Evolutionary conservation across 2,888 invertebrate species (phyloP), one percentile per base, ranked within the genome.

Genomic region (Erpobdella octoculata): DNA sequence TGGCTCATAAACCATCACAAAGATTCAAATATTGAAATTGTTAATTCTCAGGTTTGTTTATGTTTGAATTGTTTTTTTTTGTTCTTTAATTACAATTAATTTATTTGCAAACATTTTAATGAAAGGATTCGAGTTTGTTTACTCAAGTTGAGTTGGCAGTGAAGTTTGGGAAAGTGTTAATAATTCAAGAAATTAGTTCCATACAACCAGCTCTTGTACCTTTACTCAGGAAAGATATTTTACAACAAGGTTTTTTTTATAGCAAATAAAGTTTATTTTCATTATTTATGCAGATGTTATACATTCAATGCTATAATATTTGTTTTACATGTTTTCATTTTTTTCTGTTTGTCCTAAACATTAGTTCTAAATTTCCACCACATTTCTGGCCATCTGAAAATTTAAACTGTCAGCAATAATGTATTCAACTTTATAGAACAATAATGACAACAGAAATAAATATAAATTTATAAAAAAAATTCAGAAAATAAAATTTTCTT

Each of bases 121-220:
- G 31, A 9, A 74, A 83, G 81, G 84, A 84, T 77, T 78, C 79
- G 37, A 84, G 84, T 77, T 84, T 85, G 76, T 79, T 78, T 67
- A 84, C 82, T 12, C 78, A 83, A 61, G 78, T 86, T 35, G 86
- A 86, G 75, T 77, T 86, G 72, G 85, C 85, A 12, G 84, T 85
- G 67, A 68, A 96, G 76, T 91, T 96, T 83, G 94, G 95, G 1
- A 93, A 93, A 83, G 88, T 89, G 1, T 83, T 95, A n/a, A 87
- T 96, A 37, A 87, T 95, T 21, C 89, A 91, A 77, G 92, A 93
- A 78, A 86, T 88, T 3, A 87, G 88, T 78, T 80, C 81, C 9
- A 84, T 89, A 33, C 87, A 87, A 73, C 86, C 89, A 0, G 82
- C 87, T 12, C 80, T 90, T 38, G 86, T 87, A 71, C 87, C 89